Base-by-base conservation (phyloP, 2,888 invertebrate species). In the Andrena haemorrhoa region DNA sequence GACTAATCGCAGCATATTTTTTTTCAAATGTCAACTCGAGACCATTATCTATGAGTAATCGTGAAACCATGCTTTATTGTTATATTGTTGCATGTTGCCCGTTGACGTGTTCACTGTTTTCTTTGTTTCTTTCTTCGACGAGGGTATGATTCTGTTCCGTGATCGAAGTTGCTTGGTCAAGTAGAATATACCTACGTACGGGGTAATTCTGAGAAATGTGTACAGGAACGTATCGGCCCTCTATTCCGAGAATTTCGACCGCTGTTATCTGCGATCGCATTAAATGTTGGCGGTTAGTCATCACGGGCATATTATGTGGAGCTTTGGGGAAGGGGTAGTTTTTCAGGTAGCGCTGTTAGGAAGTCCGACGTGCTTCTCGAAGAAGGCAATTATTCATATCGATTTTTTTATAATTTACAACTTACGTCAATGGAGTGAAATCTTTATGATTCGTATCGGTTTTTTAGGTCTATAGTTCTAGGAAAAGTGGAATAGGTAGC, bases 211-310 rank as follows among this genome's bases (percentile, higher is more conserved):
- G 41, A 65, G 70, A 71, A 77, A 26, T 60, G 41, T 72, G 68
- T 41, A n/a, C 31, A 31, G 47, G 71, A 3, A 7, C 49, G 41
- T 7, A 26, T 33, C 31, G 35, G 7, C 47, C 31, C 51, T 26
- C 16, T 8, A 26, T 71, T 77, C 61, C 2, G 10, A 53, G 71
- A 66, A 77, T 72, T 80, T 80, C 26, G 35, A 23, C 29, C 29
- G 12, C 2, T n/a, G n/a, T 56, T 47, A 66, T 53, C 41, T 5
- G 35, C n/a, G 75, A 70, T 74, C 35, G 79, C 82, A 49, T 12
- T 12, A 20, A 63, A 29, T 29, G 20, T 6, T 12, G 10, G 5
- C 29, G 20, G 41, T 29, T 47, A 8, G 12, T 58, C 29, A 60
- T 5, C 7, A 35, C 6, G 23, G 7, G 29, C 33, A 12, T 12